Evolutionary conservation across 2,797 vertebrate species (phyloP), one percentile per base, ranked within the genome.

Genomic region (Phataginus tricuspis): DNA sequence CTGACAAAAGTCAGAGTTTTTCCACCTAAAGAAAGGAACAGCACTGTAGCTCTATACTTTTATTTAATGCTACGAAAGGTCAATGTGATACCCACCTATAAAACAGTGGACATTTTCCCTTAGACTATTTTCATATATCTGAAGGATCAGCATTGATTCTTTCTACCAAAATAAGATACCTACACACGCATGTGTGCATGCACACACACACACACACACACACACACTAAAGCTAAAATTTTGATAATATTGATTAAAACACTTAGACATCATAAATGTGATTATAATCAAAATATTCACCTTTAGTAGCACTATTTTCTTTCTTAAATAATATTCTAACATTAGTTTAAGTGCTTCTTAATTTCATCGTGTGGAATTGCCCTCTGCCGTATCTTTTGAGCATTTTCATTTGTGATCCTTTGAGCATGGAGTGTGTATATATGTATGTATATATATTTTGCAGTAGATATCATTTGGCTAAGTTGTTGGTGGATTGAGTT

Each of bases 1-100:
- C 98, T 98, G 98, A 98, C 97, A 97, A 98, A 96, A 97, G 94
- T 96, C 97, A 96, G 95, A 97, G 57, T 96, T 97, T 96, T 97
- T 95, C 72, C 89, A 94, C 96, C 34, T 93, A 92, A 88, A 79
- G 84, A 94, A 96, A 92, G 61, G 72, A 96, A n/a, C 72, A 90
- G 42, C 49, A 78, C n/a, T 71, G 29, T 93, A 88, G 95, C 23
- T 80, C 18, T 92, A 45, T 93, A 86, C 37, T 92, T 96, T 87
- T 83, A 84, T 74, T 97, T 90, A 29, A 68, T 96, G 85, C 96
- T 97, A 66, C 53, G 82, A 94, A 95, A 80, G 31, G 94, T 93
- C 71, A 86, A 64, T 51, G 37, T 94, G 94, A 97, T 96, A 93
- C 94, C 79, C 95, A 93, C 92, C 64, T 39, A 83, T 64, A 23